These are phyloP conservation scores for Nothocercus julius DNA, from an alignment of 2,113 vertebrate species.

Conservation along the genomic window DNA sequence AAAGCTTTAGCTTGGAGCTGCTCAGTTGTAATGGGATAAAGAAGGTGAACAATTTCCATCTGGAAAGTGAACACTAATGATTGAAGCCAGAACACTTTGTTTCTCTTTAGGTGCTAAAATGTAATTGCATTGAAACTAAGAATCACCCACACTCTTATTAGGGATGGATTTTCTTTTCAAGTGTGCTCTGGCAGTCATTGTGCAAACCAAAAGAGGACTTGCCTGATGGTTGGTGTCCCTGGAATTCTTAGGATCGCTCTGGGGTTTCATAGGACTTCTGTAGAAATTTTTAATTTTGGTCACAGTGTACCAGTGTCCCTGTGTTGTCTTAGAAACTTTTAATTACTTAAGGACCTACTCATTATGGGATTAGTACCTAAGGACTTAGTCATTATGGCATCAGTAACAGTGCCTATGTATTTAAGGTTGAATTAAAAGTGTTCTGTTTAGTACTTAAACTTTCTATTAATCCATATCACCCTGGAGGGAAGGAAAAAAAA, in stretches of 20 bases:
- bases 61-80: not conserved
- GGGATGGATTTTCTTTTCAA: not conserved
- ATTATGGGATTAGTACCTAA: not conserved
- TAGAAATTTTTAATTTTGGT: not conserved
- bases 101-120: not conserved
- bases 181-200: not conserved
- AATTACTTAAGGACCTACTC: not conserved
- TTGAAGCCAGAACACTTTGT: not conserved
- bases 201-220: not conserved
- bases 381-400: not conserved
- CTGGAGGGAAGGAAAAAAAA: too few relatives aligned
- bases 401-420: fast-evolving
- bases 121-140: not conserved
- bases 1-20: not conserved
- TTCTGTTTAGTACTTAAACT: not conserved
- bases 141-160: not conserved
- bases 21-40: not conserved
- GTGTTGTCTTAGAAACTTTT: not conserved
- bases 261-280: not conserved
- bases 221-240: not conserved
- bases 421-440: not conserved
- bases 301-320: not conserved
- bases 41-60: not conserved
- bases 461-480: not conserved
- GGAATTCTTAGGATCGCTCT: not conserved